Base-by-base conservation (phyloP, 2,113 vertebrate species). In the Cyphomyrus plagiostoma region DNA sequence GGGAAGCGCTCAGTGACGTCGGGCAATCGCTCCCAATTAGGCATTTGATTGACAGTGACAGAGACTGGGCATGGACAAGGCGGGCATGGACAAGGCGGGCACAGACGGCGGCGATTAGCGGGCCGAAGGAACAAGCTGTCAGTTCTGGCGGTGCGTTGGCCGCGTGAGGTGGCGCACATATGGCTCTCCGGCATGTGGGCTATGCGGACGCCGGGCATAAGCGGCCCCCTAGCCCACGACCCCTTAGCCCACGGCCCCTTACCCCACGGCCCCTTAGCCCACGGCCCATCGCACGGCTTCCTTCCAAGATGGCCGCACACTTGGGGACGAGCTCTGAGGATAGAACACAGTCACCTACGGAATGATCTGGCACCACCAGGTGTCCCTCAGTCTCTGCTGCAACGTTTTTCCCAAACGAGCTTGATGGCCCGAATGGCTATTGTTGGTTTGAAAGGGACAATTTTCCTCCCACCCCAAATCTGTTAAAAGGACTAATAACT, bases 81-180 rank as follows among this genome's bases (percentile, higher is more conserved):
- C 90, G 93, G 93, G 94, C 93, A 94, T 93, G 94, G 94, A 96
- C 96, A 97, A 95, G 94, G 89, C 90, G 93, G 93, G 94, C 93
- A 94, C 95, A 92, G 95, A 92, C 92, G 94, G 94, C 89, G 93
- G 93, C 95, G 93, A 95, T 96, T 97, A 96, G 95, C 94, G 39
- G 91, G 89, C 94, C 91, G 90, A 91, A 93, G 93, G 94, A 95
- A 96, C 97, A 97, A 97, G 96, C 97, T 95, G 97, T 96, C 96
- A 93, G 89, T 90, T 92, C 94, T 96, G 96, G 95, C 93, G 93
- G 92, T 15, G 91, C 0, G 94, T 96, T 96, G 96, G 92, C 91
- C 58, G 62, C 90, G 88, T 91, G 90, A 91, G 92, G 92, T 91
- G 91, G 58, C 45, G 52, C 82, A 87, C 93, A 93, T 92, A 93